Conservation (phyloP, 1,140 invertebrate species). For the Chrysomallon squamiferum region DNA sequence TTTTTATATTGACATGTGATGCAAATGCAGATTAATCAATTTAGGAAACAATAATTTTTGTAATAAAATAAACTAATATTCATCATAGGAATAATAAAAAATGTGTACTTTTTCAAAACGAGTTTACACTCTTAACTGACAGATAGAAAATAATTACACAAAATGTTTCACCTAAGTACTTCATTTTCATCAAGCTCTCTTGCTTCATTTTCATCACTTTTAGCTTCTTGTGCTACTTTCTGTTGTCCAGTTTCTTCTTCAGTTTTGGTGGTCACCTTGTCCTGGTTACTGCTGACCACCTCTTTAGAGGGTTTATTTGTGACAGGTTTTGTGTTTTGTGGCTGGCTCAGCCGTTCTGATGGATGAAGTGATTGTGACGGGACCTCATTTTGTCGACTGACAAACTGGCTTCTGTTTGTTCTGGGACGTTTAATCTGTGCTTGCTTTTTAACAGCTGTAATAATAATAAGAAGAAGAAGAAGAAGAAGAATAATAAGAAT, state of each 20-base stretch:
- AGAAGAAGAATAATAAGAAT: too few relatives aligned
- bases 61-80: too few relatives aligned
- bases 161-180: slow-evolving; percentile 23
- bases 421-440: neutral
- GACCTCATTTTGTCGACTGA: neutral
- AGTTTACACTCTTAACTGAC: too few relatives aligned
- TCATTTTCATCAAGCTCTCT: slow-evolving; percentile 32
- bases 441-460: neutral
- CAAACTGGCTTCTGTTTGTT: neutral
- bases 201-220: slow-evolving; percentile 1
- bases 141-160: neutral
- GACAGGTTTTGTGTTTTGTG: neutral
- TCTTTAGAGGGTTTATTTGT: neutral
- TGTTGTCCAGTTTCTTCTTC: neutral
- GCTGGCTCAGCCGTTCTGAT: neutral
- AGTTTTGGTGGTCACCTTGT: neutral
- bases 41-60: too few relatives aligned
- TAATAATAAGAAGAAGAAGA: neutral
- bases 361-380: neutral
- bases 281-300: neutral
- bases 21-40: too few relatives aligned
- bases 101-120: too few relatives aligned
- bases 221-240: neutral
- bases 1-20: too few relatives aligned
- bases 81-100: too few relatives aligned